A percentile compares a stretch with the other conserved stretches of the same genome.
phyloP scores from a whole-genome alignment of 2,113 vertebrate species.

The Geothlypis trichas region DNA sequence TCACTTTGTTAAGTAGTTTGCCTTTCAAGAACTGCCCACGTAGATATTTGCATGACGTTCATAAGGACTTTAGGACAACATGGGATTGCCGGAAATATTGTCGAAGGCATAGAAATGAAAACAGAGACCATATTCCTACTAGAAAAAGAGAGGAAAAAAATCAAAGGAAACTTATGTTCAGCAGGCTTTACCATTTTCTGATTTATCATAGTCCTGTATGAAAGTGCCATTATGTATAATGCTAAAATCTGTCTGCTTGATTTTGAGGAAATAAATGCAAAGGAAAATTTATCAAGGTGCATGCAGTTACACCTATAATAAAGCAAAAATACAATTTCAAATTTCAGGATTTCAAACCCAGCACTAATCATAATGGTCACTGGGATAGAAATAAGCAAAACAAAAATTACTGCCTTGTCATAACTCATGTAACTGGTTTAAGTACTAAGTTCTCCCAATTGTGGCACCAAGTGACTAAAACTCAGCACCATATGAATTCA shows the following conservation, averaged over 20 bases:
- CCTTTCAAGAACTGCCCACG: constrained; percentile 1
- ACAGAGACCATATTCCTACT: not conserved
- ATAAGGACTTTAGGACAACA: not conserved
- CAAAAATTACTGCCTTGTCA: not conserved
- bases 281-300: rapidly evolving
- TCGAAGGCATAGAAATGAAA: constrained; percentile 10
- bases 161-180: constrained; percentile 25
- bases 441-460: not conserved
- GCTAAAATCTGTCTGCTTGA: not conserved
- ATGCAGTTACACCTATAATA: not conserved
- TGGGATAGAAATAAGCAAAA: not conserved
- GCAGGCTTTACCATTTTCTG: not conserved
- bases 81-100: constrained; percentile 22
- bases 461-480: not conserved
- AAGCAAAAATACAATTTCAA: not conserved
- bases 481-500: not conserved
- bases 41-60: constrained; percentile 48
- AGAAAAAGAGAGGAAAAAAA: not conserved
- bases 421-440: not conserved
- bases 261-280: not conserved
- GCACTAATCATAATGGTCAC: rapidly evolving
- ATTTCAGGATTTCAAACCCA: not conserved
- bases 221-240: not conserved
- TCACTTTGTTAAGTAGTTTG: constrained; percentile 65
- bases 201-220: not conserved